Conservation (phyloP, 2,113 vertebrate species). For the Mobula hypostoma region DNA sequence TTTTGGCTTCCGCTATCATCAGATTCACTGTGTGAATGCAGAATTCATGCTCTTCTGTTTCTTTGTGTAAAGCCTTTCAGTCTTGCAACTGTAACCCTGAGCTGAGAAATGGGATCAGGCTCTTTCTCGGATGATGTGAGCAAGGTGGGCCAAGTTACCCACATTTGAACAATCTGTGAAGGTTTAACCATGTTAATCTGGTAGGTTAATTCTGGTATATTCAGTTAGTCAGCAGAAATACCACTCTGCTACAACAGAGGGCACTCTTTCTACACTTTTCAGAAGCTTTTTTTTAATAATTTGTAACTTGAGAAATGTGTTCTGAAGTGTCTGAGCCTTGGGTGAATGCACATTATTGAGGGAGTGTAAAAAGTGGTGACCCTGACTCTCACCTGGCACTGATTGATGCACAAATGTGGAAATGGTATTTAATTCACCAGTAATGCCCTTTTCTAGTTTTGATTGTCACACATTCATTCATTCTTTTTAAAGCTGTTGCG, state of each 20-base stretch:
- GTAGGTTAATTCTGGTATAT: no score
- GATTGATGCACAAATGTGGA: conserved; percentile 23
- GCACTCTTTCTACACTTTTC: neutral
- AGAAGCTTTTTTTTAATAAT: neutral
- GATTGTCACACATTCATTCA: conserved; percentile 14
- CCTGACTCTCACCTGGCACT: neutral
- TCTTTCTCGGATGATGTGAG: no score
- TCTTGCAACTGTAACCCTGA: no score
- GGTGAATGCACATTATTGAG: conserved; percentile 27
- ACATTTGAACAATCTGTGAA: no score
- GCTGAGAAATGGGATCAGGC: no score
- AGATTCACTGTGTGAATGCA: no score
- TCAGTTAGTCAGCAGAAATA: neutral
- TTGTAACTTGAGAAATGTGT: conserved; percentile 11
- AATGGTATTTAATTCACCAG: neutral
- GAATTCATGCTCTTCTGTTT: no score
- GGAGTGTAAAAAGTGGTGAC: conserved; percentile 30
- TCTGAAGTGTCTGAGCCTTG: conserved; percentile 28
- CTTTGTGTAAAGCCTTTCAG: no score
- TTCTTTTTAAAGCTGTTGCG: neutral
- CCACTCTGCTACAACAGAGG: neutral
- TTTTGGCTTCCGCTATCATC: no score
- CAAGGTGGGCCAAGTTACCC: no score
- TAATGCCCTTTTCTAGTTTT: neutral
- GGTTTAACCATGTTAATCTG: no score